These are phyloP conservation scores for Tachuris rubrigastra DNA, from an alignment of 2,113 vertebrate species.

Conservation along the genomic window DNA sequence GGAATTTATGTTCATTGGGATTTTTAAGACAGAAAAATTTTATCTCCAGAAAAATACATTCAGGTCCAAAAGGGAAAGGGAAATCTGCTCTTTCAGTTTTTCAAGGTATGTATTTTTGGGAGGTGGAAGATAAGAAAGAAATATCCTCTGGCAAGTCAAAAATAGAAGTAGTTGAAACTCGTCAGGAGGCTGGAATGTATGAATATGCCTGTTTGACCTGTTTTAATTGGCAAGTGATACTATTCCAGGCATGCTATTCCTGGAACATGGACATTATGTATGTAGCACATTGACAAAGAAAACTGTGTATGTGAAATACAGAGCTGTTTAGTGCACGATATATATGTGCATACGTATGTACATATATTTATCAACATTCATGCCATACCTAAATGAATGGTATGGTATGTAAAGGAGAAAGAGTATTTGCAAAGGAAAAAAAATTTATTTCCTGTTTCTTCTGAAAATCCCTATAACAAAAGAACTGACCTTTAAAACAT, in stretches of 20 bases:
- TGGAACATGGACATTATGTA: not conserved
- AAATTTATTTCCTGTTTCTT: not conserved
- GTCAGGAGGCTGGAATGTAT: not conserved
- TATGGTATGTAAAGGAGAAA: not conserved
- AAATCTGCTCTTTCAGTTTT: not conserved
- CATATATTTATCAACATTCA: not conserved
- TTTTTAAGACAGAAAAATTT: not conserved
- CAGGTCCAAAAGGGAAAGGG: not conserved
- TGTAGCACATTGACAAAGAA: not conserved
- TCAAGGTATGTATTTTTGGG: not conserved
- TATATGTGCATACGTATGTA: not conserved
- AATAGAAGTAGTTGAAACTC: not conserved
- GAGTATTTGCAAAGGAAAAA: not conserved
- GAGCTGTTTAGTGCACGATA: not conserved
- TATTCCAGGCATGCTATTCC: not conserved
- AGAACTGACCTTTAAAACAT: constrained; percentile 19
- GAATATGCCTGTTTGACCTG: not conserved
- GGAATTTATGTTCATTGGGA: not conserved
- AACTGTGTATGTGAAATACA: not conserved
- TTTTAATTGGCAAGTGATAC: not conserved
- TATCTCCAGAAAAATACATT: not conserved
- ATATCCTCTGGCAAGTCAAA: not conserved
- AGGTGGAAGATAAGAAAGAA: constrained; percentile 1
- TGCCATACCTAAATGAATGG: accelerated
- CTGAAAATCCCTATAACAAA: not conserved